phyloP scores from a whole-genome alignment of 1,140 invertebrate species.

The Drosophila truncata region DNA sequence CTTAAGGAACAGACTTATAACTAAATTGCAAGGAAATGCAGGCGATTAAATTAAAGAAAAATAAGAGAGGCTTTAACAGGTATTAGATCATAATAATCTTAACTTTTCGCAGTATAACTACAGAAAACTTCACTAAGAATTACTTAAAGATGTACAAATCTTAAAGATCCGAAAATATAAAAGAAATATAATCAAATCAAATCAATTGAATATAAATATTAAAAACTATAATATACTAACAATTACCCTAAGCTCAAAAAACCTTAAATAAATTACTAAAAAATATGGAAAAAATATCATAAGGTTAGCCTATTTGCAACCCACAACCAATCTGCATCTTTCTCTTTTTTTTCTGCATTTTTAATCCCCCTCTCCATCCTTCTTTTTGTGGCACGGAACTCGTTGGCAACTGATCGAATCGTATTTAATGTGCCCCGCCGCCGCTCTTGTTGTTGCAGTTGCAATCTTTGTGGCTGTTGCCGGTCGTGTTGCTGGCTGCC shows the following conservation, averaged over 20 bases:
- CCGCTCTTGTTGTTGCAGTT: slow-evolving; percentile 27
- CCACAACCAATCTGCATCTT: slow-evolving; percentile 19
- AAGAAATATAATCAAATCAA: background rate
- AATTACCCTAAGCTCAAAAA: background rate
- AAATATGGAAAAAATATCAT: background rate
- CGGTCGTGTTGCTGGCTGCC: slow-evolving; percentile 42
- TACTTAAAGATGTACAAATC: background rate
- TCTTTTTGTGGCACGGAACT: slow-evolving; percentile 17
- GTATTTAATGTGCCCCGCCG: slow-evolving; percentile 31
- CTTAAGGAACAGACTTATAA: too few species aligned
- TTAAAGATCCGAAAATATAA: background rate
- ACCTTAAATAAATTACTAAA: slow-evolving; percentile 6
- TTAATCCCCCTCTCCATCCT: background rate
- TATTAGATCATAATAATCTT: too few species aligned
- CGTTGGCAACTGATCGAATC: slow-evolving; percentile 39
- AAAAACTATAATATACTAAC: background rate
- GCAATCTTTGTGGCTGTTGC: slow-evolving; percentile 21
- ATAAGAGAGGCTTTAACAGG: too few species aligned
- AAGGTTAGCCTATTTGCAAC: slow-evolving; percentile 8
- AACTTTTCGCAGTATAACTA: background rate
- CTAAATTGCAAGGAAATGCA: too few species aligned
- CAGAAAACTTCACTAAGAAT: background rate
- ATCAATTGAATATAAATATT: background rate
- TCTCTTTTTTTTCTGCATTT: slow-evolving; percentile 22
- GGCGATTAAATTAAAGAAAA: too few species aligned